Percentiles rank a stretch among this genome's conserved stretches.
phyloP scores from a whole-genome alignment of 2,888 invertebrate genomes.

The Minunthozetes semirufus region DNA sequence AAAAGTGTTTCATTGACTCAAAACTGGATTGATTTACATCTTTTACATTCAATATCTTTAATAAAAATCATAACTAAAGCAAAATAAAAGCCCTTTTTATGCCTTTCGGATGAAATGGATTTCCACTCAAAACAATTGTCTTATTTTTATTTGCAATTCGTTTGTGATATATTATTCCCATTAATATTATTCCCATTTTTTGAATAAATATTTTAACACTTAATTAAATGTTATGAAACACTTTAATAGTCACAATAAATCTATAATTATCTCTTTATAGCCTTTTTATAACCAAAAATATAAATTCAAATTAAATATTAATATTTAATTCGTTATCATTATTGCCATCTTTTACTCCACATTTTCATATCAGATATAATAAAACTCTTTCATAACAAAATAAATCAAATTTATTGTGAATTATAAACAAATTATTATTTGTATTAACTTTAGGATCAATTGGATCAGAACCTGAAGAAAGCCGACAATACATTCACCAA shows the following conservation, averaged over 20 bases:
- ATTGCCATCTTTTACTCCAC: no score
- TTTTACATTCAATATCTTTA: neutral
- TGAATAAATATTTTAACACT: no score
- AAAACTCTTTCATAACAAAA: neutral
- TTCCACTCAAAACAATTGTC: neutral
- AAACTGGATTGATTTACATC: constrained; percentile 5
- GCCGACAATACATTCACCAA: neutral
- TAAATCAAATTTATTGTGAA: neutral
- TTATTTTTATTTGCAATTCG: no score
- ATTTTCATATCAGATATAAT: no score
- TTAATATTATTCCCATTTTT: no score
- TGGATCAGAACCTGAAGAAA: neutral
- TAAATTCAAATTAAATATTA: no score
- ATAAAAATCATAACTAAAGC: neutral
- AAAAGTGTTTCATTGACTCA: neutral
- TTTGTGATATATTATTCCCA: no score
- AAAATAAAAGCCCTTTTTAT: neutral
- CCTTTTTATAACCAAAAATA: no score
- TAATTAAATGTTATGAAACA: no score
- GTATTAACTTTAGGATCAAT: neutral
- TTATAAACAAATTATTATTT: neutral
- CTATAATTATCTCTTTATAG: no score
- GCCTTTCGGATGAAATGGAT: neutral
- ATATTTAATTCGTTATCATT: no score
- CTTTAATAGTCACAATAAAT: no score